These are phyloP conservation scores for Sinocyclocheilus grahami DNA, from an alignment of 2,113 vertebrate species.

Conservation along the genomic window DNA sequence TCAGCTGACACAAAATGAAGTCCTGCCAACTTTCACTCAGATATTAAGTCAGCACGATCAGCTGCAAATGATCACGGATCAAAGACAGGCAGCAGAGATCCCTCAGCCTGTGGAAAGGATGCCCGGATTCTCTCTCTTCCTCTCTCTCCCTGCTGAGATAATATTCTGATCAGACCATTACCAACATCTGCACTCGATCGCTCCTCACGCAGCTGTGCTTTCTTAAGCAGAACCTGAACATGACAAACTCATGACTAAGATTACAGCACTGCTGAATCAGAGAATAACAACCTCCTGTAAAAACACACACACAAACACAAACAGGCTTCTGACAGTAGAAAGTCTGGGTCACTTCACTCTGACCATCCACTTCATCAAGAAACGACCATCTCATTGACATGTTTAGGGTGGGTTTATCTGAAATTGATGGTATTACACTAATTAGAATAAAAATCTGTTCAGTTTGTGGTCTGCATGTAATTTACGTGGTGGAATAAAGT, in stretches of 20 bases:
- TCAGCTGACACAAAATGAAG: not conserved
- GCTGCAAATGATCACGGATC: conserved; percentile 18
- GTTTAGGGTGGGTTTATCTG: not conserved
- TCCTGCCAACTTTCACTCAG: not conserved
- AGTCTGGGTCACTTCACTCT: not conserved
- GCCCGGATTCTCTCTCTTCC: conserved; percentile 15
- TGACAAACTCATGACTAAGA: conserved; percentile 40
- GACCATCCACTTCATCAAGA: not conserved
- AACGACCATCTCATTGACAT: not conserved
- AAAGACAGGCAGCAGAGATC: conserved; percentile 12
- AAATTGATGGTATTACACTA: not conserved
- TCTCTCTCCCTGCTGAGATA: conserved; percentile 25
- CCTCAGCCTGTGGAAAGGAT: not conserved
- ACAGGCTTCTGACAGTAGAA: not conserved
- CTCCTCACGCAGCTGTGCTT: conserved; percentile 40
- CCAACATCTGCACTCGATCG: conserved; percentile 46
- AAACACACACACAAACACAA: conserved; percentile 32
- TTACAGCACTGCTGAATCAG: conserved; percentile 56
- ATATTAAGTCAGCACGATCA: not conserved
- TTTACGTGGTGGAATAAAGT: not conserved
- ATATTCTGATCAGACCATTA: conserved; percentile 34
- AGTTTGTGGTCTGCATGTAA: not conserved
- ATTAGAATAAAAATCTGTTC: not conserved
- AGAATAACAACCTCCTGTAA: not conserved
- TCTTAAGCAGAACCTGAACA: conserved; percentile 45